Evolutionary conservation across 2,113 vertebrate genomes (phyloP), one percentile per base, ranked within the genome.

Genomic region (Lagopus muta): DNA sequence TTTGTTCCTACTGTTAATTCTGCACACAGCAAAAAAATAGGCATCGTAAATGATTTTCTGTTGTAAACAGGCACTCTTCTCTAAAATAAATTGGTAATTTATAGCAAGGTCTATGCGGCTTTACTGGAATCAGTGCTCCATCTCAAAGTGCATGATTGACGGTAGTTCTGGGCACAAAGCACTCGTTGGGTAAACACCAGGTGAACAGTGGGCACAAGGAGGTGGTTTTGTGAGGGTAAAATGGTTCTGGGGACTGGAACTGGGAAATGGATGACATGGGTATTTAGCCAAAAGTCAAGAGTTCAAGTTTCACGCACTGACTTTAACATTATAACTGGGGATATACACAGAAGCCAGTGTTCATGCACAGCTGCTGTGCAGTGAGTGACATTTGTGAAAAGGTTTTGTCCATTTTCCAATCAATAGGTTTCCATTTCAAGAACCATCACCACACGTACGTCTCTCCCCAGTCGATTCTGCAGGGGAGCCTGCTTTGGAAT

Each of bases 1-100:
- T 92, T 85, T 77, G 24, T 76, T 81, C 40, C 62, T 93, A 27
- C 90, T 92, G 91, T 88, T 75, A 83, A 70, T 85, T 85, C 52
- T 91, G 79, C 30, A 72, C 38, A 10, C 22, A 36, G 6, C 30
- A 45, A 32, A 30, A 20, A 21, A 75, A 25, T 82, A 22, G 34
- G 25, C 38, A 42, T 66, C 75, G 69, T 45, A 67, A 90, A 74
- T 61, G 0, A 57, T 82, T 88, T 72, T 64, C 28, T 79, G 54
- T 89, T 90, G 87, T 38, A 38, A 38, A 66, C 42, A 82, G 90
- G 85, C 20, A 71, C 82, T 92, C 85, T 70, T 34, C 64, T 91
- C 76, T 9, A 47, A 58, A 72, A 79, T n/a, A 92, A 30, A 54
- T n/a, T 36, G 13, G 14, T 79, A 11, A 87, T 82, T 91, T 52